phyloP scores from a whole-genome alignment of 2,113 vertebrate species.

The Eurypyga helias region DNA sequence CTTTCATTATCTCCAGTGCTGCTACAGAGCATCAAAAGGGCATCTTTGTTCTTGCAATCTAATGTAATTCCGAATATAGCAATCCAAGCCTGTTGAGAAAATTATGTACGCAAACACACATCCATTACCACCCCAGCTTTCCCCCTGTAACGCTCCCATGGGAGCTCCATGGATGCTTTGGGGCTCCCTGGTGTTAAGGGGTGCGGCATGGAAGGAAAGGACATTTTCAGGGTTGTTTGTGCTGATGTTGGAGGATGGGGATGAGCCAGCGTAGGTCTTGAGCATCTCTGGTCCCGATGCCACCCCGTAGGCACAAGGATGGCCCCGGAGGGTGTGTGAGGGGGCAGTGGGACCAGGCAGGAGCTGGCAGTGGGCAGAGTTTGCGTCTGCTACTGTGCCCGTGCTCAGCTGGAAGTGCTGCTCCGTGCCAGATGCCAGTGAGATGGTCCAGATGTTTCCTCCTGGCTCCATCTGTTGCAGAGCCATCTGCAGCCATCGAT shows the following conservation, averaged over 20 bases:
- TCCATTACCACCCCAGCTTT: background rate
- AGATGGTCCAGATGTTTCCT: slow-evolving; percentile 58
- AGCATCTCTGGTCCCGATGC: background rate
- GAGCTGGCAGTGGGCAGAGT: background rate
- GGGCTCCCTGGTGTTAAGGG: background rate
- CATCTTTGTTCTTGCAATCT: slow-evolving; percentile 69
- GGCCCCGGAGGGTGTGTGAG: background rate
- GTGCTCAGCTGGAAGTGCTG: background rate
- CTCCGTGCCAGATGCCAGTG: slow-evolving; percentile 13
- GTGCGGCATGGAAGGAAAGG: background rate
- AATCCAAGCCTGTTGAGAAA: slow-evolving; percentile 28
- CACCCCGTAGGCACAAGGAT: fast-evolving
- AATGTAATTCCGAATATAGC: slow-evolving; percentile 5
- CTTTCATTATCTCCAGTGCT: slow-evolving; percentile 69
- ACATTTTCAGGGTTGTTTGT: background rate
- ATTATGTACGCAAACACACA: background rate
- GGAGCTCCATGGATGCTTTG: fast-evolving
- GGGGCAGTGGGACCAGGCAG: background rate
- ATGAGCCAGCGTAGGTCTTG: background rate
- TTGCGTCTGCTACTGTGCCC: background rate
- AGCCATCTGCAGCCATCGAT: background rate
- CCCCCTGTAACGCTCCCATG: fast-evolving
- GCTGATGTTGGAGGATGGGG: background rate
- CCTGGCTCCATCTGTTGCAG: slow-evolving; percentile 35
- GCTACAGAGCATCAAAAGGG: slow-evolving; percentile 60